Base-by-base conservation (phyloP, 2,113 vertebrate species). In the Macheiramphus alcinus region DNA sequence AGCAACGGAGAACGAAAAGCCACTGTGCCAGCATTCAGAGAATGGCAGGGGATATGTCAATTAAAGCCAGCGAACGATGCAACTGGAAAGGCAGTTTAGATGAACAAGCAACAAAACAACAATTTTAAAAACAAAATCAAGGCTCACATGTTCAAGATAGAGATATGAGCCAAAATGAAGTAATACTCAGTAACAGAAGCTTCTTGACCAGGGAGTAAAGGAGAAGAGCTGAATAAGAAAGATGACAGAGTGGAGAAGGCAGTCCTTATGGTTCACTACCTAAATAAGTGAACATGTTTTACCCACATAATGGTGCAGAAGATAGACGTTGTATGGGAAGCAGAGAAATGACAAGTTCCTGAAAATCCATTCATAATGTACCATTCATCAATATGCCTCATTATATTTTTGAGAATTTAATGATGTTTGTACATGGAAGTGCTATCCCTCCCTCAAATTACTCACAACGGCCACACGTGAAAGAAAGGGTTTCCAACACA, bases 71-170 rank as follows among this genome's bases (percentile, higher is more conserved):
- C 55, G 22, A 95, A 88, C 0, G 0, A 75, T 78, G 87, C 94
- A 94, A 95, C 29, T 87, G 70, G 87, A 86, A 86, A 94, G 53
- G 43, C 62, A 88, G 71, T 93, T 97, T 88, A 94, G 92, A 90
- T 70, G 34, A 93, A 88, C 52, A 89, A 96, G 96, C 88, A 97
- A 95, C 76, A 97, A 95, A 96, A 81, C 50, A 94, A 52, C 71
- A 91, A 80, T 40, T 94, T 82, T 38, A 63, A 86, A 94, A 84
- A 90, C 38, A 93, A 94, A 96, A 96, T 16, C 82, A 82, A 40
- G 55, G 84, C 84, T 96, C 90, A 82, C 82, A 83, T 22, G 23
- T 89, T 91, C 53, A 87, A 86, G 71, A 87, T 7, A 92, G 71
- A 92, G 36, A 25, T 80, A 91, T 27, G 86, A 91, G 84, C 92